Evolutionary conservation across 2,113 vertebrate genomes (phyloP), one percentile per base, ranked within the genome.

Genomic region (Thamnophis sirtalis): DNA sequence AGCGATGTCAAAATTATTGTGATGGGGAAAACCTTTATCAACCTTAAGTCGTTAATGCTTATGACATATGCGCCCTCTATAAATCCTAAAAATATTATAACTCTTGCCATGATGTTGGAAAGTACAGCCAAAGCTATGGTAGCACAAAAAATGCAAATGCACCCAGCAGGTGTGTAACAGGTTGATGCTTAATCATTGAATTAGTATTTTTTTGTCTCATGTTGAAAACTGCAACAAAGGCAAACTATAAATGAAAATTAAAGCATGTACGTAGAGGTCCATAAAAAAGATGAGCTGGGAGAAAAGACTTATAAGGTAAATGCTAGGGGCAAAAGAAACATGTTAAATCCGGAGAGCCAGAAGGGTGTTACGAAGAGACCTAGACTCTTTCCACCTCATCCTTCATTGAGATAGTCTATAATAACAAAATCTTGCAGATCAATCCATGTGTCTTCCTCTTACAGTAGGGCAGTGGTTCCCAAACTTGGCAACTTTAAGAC

Each of bases 1-100:
- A 95, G 93, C 9, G 96, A 95, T 0, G 98, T 98, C 91, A 97
- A 95, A 94, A 97, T 99, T 53, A 92, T 99, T 1, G 98, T 99
- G 91, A 98, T 97, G 3, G 98, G 98, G 8, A 98, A 97, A 94
- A 96, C 93, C 9, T 98, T 98, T 21, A 93, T 97, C 94, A 99
- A 99, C 93, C 97, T 99, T 24, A 98, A 98, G 89, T 97, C 98
- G 0, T 93, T 92, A 0, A 92, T 99, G 89, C 97, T 99, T 5
- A 93, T 96, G 54, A 95, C 95, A 2, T 96, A 92, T 0, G 97
- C 98, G 1, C 95, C 95, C 0, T 97, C 96, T 5, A 93, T 98
- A 11, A 94, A 96, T 89, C 95, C 96, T n/a, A 84, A n/a, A 87
- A 98, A 97, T 55, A 97, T 99, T 80, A 93, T 99, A 15, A 97